Evolutionary conservation across 2,797 vertebrate genomes (phyloP).

Genomic region (Schizopygopsis malacanthus): DNA sequence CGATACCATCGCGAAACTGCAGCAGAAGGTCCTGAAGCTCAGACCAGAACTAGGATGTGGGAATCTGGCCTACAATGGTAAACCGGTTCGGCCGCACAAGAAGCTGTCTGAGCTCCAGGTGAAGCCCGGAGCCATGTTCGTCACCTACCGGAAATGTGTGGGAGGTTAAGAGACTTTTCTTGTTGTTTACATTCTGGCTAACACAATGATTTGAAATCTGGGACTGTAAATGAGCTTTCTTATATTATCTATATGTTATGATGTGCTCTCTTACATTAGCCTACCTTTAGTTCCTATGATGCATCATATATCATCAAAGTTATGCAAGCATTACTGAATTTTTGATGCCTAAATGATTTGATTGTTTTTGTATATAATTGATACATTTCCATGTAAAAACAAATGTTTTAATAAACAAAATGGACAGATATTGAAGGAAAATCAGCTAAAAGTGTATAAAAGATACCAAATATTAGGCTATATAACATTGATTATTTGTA

Average conservation of each 20-base stretch:
- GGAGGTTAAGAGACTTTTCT: slow-evolving; percentile 26
- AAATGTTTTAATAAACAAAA: not conserved
- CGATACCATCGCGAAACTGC: slow-evolving; percentile 53
- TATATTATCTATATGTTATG: not conserved
- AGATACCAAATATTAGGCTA: too few species aligned
- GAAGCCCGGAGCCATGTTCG: slow-evolving; percentile 42
- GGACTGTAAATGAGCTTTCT: not conserved
- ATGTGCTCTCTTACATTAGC: not conserved
- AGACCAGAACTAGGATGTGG: slow-evolving; percentile 7
- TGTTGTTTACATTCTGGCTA: not conserved
- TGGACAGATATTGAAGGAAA: not conserved
- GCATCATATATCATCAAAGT: not conserved
- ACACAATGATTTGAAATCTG: accelerated
- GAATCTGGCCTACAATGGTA: slow-evolving; percentile 57
- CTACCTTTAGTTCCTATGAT: not conserved
- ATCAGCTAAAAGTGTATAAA: not conserved
- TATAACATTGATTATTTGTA: not conserved
- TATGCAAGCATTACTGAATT: not conserved
- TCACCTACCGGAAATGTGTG: slow-evolving; percentile 55
- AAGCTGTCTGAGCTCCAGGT: slow-evolving; percentile 53
- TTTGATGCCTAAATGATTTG: not conserved
- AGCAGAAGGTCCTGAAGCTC: slow-evolving; percentile 15
- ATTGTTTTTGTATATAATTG: not conserved
- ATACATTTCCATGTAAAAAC: not conserved
- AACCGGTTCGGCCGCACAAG: not conserved